Evolutionary conservation across 2,888 invertebrate species (phyloP), one percentile per base, ranked within the genome.

Genomic region (Andrena bucephala): DNA sequence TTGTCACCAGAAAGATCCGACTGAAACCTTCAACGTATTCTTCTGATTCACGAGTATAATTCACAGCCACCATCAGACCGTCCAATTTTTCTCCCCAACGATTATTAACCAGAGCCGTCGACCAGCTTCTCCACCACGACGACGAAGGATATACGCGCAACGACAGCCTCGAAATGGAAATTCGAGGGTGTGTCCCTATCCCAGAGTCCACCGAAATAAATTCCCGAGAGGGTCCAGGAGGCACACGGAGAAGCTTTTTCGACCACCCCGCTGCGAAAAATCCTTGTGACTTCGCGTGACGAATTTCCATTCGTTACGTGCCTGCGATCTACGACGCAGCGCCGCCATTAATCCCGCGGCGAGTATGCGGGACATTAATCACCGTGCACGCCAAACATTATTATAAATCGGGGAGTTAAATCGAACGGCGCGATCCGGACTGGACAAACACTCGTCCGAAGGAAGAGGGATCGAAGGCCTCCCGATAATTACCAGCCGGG

Each of bases 271-370:
- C 81, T 74, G 75, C 62, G 59, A 77, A 72, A 78, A 77, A 20
- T 79, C 36, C 24, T 42, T n/a, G 69, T 50, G 63, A 65, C 70
- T 82, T 82, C 63, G 69, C 84, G 76, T 77, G 80, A 80, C 80
- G 80, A 84, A 83, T 80, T 80, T 83, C 74, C 77, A 77, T 82
- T 73, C 72, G 81, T 66, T 67, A 63, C 70, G 70, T 81, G 27
- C 16, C 63, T 24, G 36, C 79, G 79, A 78, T 66, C 80, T 52
- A 67, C 75, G 77, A 67, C 80, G 66, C 50, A 27, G 67, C 73
- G 65, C 16, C 57, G 42, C 24, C 72, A 79, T 81, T 79, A 60
- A 79, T 81, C 48, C 66, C 66, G 20, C 54, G n/a, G 24, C 48
- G 67, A 54, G 52, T 48, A 33, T 33, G 66, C 48, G 20, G 66